phyloP scores from a whole-genome alignment of 2,888 invertebrate species.

The Euspilapteryx auroguttella region DNA sequence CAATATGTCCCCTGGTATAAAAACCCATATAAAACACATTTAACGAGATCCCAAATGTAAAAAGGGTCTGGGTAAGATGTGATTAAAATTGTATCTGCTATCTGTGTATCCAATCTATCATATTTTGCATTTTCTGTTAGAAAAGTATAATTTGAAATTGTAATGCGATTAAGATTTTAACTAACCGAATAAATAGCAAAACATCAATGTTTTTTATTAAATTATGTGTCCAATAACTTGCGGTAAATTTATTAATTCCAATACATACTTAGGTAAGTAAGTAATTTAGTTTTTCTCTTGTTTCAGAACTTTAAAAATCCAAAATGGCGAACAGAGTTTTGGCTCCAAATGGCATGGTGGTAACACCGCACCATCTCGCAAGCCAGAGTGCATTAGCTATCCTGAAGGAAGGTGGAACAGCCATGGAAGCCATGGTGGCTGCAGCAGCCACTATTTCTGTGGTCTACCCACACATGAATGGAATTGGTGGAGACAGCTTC shows the following conservation, averaged over 20 bases:
- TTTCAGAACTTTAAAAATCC: conserved; percentile 11
- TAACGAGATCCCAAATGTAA: too few species aligned
- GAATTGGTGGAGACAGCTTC: conserved; percentile 42
- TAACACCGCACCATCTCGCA: conserved; percentile 44
- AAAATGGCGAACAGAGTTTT: conserved; percentile 21
- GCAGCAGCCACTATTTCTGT: conserved; percentile 45
- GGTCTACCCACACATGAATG: conserved; percentile 44
- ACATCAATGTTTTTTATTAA: too few species aligned
- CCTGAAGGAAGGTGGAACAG: conserved; percentile 38
- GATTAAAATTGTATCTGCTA: too few species aligned
- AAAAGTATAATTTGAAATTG: too few species aligned
- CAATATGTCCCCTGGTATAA: conserved; percentile 22
- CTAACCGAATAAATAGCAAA: too few species aligned
- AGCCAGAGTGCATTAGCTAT: conserved; percentile 37
- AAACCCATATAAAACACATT: conserved; percentile 31
- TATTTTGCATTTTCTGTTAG: too few species aligned
- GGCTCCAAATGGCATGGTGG: conserved; percentile 36
- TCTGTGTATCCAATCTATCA: too few species aligned
- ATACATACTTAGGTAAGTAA: too few species aligned
- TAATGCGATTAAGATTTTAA: too few species aligned
- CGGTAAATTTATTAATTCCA: too few species aligned
- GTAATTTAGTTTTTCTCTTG: conserved; percentile 7
- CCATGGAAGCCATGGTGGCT: conserved; percentile 41
- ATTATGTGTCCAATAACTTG: too few species aligned
- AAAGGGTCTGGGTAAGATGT: too few species aligned